Base-by-base conservation (phyloP, 2,888 invertebrate species). In the Watsonalla cultraria region DNA sequence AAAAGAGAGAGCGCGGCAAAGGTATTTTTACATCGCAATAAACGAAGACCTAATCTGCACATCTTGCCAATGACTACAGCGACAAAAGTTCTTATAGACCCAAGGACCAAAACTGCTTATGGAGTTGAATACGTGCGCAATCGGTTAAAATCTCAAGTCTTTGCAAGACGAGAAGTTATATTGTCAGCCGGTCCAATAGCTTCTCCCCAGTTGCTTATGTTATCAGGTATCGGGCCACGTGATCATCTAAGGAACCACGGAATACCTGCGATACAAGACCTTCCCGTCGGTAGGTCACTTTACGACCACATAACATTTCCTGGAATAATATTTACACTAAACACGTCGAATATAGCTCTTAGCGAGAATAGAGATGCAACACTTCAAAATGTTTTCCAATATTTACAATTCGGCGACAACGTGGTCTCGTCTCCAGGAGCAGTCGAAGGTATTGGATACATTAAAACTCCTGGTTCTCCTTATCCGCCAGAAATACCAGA, bases 151-250 rank as follows among this genome's bases (percentile, higher is more conserved):
- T 79, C 82, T 37, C 80, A 80, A 48, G 92, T 92, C 0, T 73
- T 69, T 54, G 94, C 94, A 0, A 84, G 90, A 47, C 93, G 92
- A 65, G 95, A 95, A 80, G 93, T 96, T 0, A 94, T 97, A 54
- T 60, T 96, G 5, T 93, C 94, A 8, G 95, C 94, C 2, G 96
- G 96, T 0, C 93, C 96, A 0, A 94, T 97, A 55, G 96, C 95
- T 64, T 93, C 94, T 0, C 96, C 97, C 0, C 97, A 97, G 72
- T 77, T 97, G 7, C 90, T 97, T 6, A 95, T 97, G 96, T 76
- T 96, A 14, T 95, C 95, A 0, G 96, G 96, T 2, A 81, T 95
- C 7, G 94, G 94, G 2, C 94, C 93, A 0, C 84, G 82, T n/a
- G 80, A 92, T 48, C 93, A 94, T 61, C 84, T 94, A 5, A 72